Evolutionary conservation across 64 coral and sea anemone genomes (phyloP).

Genomic region (Trachythela sp.): DNA sequence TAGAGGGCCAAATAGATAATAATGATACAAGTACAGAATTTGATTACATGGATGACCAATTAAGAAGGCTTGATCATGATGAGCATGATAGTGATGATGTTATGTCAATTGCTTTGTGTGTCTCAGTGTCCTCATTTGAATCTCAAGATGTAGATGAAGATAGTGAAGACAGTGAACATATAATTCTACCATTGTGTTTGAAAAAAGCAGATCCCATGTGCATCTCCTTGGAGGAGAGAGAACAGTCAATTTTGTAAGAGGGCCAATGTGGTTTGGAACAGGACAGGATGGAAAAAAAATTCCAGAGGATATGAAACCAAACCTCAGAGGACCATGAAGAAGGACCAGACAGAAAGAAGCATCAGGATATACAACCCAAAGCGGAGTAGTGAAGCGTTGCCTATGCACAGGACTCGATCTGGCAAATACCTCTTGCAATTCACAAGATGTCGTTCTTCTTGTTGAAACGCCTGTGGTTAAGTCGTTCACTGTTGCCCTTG

Average conservation of each 20-base stretch:
- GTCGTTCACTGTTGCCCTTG: conserved; percentile 37
- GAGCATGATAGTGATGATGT: neutral
- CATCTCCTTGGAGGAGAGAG: neutral
- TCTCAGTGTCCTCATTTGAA: neutral
- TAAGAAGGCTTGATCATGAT: neutral
- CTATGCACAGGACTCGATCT: neutral
- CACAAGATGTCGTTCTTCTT: conserved; percentile 2
- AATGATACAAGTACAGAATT: neutral
- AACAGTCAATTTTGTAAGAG: neutral
- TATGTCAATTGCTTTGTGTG: neutral
- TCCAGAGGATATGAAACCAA: neutral
- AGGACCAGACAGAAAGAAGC: neutral
- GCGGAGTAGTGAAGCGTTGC: neutral
- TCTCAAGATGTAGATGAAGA: neutral
- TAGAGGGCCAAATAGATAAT: neutral
- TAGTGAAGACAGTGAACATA: neutral
- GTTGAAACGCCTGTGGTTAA: conserved; percentile 34
- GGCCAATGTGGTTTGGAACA: neutral
- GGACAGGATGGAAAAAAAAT: neutral
- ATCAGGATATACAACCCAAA: neutral
- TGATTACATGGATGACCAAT: neutral
- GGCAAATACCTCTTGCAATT: neutral
- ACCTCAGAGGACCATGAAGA: neutral
- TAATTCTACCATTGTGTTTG: neutral
- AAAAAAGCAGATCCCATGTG: neutral